Conservation (phyloP, 1,140 invertebrate genomes). For the Gryon sp. region DNA sequence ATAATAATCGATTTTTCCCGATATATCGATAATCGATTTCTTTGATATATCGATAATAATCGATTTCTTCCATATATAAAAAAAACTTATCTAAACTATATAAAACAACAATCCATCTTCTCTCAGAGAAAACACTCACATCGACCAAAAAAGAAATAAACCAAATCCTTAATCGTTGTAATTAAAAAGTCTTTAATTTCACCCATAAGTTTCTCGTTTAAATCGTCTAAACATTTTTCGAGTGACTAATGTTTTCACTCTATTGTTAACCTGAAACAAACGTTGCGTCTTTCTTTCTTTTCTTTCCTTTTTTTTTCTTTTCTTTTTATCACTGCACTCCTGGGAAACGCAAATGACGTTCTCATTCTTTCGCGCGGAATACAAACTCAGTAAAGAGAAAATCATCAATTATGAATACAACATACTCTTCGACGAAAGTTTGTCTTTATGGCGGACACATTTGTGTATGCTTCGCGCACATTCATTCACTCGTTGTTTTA, state of each 20-base stretch:
- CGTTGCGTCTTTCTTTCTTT: constrained; percentile 39
- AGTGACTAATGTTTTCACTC: constrained; percentile 46
- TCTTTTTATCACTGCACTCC: constrained; percentile 27
- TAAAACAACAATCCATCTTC: no score
- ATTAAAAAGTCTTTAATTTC: no score
- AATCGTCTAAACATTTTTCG: constrained; percentile 24
- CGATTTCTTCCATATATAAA: no score
- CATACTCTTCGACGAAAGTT: constrained; percentile 40
- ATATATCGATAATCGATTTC: no score
- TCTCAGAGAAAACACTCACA: no score
- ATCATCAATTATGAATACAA: constrained; percentile 52
- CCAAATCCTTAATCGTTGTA: no score
- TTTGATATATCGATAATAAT: no score
- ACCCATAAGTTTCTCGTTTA: constrained; percentile 31
- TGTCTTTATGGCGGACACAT: constrained; percentile 39
- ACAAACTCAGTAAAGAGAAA: constrained; percentile 47
- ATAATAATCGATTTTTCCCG: no score
- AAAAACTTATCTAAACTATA: no score
- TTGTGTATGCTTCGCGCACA: constrained; percentile 25
- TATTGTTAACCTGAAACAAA: constrained; percentile 40
- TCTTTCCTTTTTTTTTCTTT: no score
- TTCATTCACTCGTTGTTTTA: constrained; percentile 17
- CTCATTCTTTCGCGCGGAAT: constrained; percentile 38
- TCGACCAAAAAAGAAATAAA: no score
- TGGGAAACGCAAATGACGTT: constrained; percentile 33